Conservation (phyloP, 2,797 vertebrate species). For the Mormyrus hasselquistii region DNA sequence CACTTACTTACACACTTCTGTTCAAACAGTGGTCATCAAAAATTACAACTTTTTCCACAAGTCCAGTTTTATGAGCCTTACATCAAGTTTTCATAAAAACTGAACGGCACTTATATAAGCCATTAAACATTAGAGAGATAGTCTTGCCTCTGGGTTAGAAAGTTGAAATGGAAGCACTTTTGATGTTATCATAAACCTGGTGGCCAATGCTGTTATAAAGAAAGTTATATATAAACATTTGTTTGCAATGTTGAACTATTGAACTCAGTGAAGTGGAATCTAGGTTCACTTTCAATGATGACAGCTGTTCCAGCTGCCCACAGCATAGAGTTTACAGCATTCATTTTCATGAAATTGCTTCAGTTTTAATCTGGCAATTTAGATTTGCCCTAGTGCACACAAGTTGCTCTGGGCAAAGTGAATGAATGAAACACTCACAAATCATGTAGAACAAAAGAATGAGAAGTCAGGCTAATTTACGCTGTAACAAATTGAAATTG, state of each 20-base stretch:
- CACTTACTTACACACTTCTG: neutral
- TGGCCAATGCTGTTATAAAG: neutral
- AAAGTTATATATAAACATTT: neutral
- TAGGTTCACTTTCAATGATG: neutral
- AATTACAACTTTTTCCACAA: neutral
- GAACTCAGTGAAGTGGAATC: neutral
- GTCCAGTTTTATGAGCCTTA: neutral
- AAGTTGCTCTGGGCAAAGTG: neutral
- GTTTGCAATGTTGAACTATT: neutral
- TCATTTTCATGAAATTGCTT: conserved; percentile 11
- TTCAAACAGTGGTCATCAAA: neutral
- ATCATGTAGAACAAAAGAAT: neutral
- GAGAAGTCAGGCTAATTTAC: neutral
- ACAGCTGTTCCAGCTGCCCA: neutral
- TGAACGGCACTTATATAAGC: neutral
- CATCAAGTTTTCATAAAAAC: neutral
- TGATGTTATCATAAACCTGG: neutral
- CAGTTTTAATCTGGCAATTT: neutral
- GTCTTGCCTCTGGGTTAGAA: neutral
- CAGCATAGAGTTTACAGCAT: neutral
- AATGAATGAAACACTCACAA: conserved; percentile 1
- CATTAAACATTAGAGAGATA: neutral
- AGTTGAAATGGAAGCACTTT: neutral
- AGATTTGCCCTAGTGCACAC: neutral
- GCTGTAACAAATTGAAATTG: conserved; percentile 6